These are phyloP conservation scores for Empidonax traillii DNA, from an alignment of 2,113 vertebrate genomes.

Conservation along the genomic window DNA sequence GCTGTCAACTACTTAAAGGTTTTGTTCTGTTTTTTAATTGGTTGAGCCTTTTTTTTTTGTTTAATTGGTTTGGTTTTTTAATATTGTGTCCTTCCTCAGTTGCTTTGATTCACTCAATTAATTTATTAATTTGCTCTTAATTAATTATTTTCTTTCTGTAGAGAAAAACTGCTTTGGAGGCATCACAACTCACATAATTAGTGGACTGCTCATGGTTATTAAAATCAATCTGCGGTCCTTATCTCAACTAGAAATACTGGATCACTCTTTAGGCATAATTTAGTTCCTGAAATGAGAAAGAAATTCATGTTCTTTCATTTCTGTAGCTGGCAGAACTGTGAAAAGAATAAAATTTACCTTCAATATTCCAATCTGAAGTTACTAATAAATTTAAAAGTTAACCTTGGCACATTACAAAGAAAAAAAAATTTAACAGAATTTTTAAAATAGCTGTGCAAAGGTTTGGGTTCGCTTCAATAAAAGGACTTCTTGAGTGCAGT, in stretches of 20 bases:
- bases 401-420: not conserved
- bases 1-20: slow-evolving; percentile 24
- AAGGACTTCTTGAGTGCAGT: not conserved
- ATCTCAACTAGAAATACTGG: slow-evolving; percentile 2
- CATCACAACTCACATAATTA: slow-evolving; percentile 65
- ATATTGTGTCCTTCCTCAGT: not conserved
- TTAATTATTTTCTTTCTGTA: slow-evolving; percentile 45
- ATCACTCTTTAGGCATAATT: not conserved
- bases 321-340: not conserved
- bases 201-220: slow-evolving; percentile 42
- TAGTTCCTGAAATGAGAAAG: not conserved
- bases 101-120: not conserved
- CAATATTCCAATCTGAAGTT: not conserved
- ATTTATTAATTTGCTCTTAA: slow-evolving; percentile 53
- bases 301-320: not conserved
- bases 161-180: slow-evolving; percentile 43
- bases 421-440: not conserved
- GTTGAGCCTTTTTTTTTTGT: not conserved
- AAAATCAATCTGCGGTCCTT: slow-evolving; percentile 63
- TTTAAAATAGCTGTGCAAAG: not conserved
- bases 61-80: not conserved
- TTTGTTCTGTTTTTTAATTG: slow-evolving; percentile 40
- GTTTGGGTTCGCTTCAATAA: not conserved
- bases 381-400: not conserved
- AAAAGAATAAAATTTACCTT: not conserved